Evolutionary conservation across 2,888 invertebrate genomes (phyloP).

Genomic region (Cephus nigrinus): DNA sequence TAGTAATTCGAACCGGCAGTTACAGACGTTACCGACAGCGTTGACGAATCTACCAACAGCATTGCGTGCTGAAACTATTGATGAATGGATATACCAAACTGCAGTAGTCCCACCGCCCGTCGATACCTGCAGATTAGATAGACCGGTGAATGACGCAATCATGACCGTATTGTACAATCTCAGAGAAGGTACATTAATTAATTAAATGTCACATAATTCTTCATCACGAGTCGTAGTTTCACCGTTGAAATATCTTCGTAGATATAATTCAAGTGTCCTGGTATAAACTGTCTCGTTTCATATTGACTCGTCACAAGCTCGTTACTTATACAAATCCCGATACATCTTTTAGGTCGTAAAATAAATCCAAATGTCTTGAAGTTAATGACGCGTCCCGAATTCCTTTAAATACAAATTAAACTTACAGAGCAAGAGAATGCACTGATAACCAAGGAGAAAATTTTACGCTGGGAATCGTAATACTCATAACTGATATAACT

Average conservation of each 20-base stretch:
- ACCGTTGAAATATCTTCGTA: neutral
- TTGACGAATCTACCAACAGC: slow-evolving; percentile 26
- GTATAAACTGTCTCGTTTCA: neutral
- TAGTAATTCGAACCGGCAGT: neutral
- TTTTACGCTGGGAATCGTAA: neutral
- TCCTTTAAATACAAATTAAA: neutral
- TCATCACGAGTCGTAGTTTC: neutral
- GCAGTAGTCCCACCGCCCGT: neutral
- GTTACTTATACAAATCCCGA: neutral
- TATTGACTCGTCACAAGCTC: neutral
- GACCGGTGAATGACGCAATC: neutral
- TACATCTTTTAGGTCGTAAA: neutral
- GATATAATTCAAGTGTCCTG: neutral
- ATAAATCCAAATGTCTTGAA: neutral
- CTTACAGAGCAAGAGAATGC: neutral
- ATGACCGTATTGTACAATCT: neutral
- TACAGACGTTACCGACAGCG: slow-evolving; percentile 24
- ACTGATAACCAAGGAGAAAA: neutral
- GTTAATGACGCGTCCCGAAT: no score
- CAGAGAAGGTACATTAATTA: neutral
- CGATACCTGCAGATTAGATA: neutral
- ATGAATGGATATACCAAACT: slow-evolving; percentile 28
- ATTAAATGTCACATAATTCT: neutral
- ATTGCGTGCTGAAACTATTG: slow-evolving; percentile 31
- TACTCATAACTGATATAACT: neutral